These are phyloP conservation scores for Synanceia verrucosa DNA, from an alignment of 2,797 vertebrate species.

Conservation along the genomic window DNA sequence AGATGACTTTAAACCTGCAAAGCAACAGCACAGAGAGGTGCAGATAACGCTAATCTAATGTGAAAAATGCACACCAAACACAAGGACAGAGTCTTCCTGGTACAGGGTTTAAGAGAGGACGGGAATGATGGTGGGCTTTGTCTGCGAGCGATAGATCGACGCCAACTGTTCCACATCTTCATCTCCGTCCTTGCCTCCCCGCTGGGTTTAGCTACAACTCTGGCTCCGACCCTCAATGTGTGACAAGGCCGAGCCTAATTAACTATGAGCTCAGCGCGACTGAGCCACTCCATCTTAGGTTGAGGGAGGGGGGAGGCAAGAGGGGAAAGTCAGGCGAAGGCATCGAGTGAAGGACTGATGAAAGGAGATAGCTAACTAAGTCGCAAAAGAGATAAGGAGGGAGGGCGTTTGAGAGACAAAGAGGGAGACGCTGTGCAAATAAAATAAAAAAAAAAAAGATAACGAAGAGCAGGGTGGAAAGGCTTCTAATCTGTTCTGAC, in stretches of 20 bases:
- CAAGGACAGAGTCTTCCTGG: slow-evolving; percentile 2
- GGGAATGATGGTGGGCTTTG: slow-evolving; percentile 42
- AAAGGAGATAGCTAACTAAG: slow-evolving; percentile 65
- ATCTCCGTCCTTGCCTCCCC: slow-evolving; percentile 69
- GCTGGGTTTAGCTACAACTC: slow-evolving; percentile 66
- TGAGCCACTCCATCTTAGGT: slow-evolving; percentile 71
- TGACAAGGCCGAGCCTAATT: slow-evolving; percentile 78
- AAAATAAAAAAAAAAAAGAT: background rate
- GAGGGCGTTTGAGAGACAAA: slow-evolving; percentile 39
- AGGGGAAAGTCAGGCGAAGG: slow-evolving; percentile 36
- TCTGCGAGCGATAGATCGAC: slow-evolving; percentile 55
- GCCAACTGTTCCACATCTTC: slow-evolving; percentile 68
- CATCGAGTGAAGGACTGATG: slow-evolving; percentile 57
- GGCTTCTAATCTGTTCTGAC: slow-evolving; percentile 76
- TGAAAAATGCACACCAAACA: slow-evolving; percentile 12
- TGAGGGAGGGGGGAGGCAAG: slow-evolving; percentile 17
- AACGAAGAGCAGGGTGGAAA: slow-evolving; percentile 28
- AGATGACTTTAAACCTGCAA: background rate
- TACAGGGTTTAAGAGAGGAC: slow-evolving; percentile 20
- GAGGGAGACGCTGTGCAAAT: slow-evolving; percentile 15
- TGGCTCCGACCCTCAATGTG: slow-evolving; percentile 65
- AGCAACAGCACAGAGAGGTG: background rate
- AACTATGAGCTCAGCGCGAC: slow-evolving; percentile 74
- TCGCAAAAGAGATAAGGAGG: slow-evolving; percentile 56
- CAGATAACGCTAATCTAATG: slow-evolving; percentile 16